A percentile compares a stretch with the other conserved stretches of the same genome.
Evolutionary conservation across 2,113 vertebrate genomes (phyloP).

Genomic region (Grallaria varia): DNA sequence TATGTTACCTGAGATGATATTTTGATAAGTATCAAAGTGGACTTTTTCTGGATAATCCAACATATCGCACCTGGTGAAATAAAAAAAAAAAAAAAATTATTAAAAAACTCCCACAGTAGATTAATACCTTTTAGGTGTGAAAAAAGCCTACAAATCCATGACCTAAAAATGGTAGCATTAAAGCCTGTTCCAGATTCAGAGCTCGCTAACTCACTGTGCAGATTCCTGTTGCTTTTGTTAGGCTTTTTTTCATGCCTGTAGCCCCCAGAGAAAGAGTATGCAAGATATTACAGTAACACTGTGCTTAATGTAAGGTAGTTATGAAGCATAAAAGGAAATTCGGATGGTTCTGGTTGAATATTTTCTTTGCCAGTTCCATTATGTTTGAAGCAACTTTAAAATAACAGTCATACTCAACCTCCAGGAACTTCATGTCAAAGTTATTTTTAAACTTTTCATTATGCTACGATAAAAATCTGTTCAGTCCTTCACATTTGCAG

Average conservation of each 20-base stretch:
- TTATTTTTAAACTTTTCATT: slow-evolving; percentile 15
- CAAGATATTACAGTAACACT: background rate
- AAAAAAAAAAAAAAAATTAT: background rate
- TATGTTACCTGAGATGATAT: background rate
- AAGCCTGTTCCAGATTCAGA: background rate
- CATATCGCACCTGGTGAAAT: background rate
- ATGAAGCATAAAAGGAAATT: background rate
- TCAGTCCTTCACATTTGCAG: background rate
- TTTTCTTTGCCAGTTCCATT: background rate
- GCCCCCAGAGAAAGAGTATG: background rate
- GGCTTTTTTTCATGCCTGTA: background rate
- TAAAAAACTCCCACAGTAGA: too few relatives aligned
- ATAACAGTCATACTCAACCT: background rate
- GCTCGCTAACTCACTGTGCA: background rate
- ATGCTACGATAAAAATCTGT: slow-evolving; percentile 1
- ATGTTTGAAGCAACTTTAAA: background rate
- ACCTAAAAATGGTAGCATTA: background rate
- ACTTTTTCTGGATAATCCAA: background rate
- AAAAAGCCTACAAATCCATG: background rate
- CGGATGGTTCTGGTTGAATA: background rate
- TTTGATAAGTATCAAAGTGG: background rate
- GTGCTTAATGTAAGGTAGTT: background rate
- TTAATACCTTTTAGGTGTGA: background rate
- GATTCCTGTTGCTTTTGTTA: background rate
- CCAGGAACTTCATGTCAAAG: background rate